Percentiles rank a stretch among this genome's conserved stretches.
phyloP scores from a whole-genome alignment of 2,113 vertebrate species.

The Patagioenas fasciata region DNA sequence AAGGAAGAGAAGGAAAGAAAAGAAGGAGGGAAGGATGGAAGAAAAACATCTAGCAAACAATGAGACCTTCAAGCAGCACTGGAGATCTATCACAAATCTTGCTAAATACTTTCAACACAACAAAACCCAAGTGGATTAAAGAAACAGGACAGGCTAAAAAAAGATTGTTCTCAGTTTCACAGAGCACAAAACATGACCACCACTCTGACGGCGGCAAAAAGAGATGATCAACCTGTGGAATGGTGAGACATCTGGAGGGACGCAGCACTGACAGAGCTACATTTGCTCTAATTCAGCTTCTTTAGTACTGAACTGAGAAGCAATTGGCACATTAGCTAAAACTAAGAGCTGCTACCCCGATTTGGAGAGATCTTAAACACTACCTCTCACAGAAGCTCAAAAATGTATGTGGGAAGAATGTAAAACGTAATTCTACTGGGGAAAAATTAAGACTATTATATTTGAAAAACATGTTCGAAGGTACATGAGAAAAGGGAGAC shows the following conservation, averaged over 20 bases:
- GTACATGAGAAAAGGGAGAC: background rate
- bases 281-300: background rate
- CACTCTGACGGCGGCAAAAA: background rate
- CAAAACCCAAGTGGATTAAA: background rate
- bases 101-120: background rate
- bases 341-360: background rate
- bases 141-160: background rate
- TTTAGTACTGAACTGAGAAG: background rate
- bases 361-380: constrained; percentile 18
- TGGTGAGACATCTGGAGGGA: background rate
- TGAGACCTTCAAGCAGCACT: background rate
- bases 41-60: background rate
- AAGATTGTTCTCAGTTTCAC: background rate
- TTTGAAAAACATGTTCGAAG: constrained; percentile 15
- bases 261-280: background rate
- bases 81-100: background rate
- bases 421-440: background rate
- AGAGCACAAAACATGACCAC: background rate
- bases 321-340: constrained; percentile 5
- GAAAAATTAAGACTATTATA: constrained; percentile 11
- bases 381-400: background rate
- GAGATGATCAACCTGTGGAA: background rate
- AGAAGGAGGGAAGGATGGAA: too few relatives aligned
- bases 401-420: constrained; percentile 3
- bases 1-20: background rate